Conservation (phyloP, 2,797 vertebrate species). For the Periparus ater region DNA sequence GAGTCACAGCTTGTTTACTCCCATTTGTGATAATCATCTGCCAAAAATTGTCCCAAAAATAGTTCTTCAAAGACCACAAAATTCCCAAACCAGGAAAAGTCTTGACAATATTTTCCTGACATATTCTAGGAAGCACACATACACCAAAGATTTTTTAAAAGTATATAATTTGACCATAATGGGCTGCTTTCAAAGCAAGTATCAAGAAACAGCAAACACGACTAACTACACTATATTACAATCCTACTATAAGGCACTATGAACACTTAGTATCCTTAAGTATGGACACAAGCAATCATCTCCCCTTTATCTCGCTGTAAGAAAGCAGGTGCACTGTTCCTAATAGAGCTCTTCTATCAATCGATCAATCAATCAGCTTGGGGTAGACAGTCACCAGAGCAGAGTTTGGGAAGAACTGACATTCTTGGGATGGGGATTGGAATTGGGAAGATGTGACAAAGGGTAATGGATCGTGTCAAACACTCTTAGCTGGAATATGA, state of each 20-base stretch:
- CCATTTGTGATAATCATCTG: background rate
- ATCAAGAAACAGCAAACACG: background rate
- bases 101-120: background rate
- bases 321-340: background rate
- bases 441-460: background rate
- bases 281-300: background rate
- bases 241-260: background rate
- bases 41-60: background rate
- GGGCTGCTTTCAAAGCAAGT: background rate
- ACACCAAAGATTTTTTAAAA: background rate
- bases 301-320: background rate
- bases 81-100: background rate
- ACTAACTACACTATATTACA: background rate
- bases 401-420: background rate
- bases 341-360: background rate
- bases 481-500: accelerated
- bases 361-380: background rate
- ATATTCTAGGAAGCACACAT: background rate
- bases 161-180: background rate
- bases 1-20: background rate
- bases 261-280: background rate
- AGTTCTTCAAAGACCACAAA: background rate
- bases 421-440: too few relatives aligned
- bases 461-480: background rate
- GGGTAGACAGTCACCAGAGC: background rate